Base-by-base conservation (phyloP, 2,888 invertebrate species). In the Oligia fasciuncula region DNA sequence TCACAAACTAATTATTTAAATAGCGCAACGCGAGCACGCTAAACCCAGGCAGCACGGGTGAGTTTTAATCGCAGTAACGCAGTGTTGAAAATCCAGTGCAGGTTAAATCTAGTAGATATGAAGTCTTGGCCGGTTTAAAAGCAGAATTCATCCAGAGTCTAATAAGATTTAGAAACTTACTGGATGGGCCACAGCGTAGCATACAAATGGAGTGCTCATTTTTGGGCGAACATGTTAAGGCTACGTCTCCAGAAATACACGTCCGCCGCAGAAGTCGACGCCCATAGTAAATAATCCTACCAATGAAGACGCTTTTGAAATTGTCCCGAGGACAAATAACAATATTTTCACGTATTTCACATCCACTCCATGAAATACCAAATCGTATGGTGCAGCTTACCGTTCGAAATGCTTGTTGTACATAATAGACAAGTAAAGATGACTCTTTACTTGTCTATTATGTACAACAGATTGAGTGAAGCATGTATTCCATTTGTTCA, bases 161-260 rank as follows among this genome's bases (percentile, higher is more conserved):
- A 74, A 0, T 14, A 35, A 6, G 1, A 54, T 43, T 73, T 65
- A n/a, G 13, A 40, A 81, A 65, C 40, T 8, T 23, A 23, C 17
- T 77, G 19, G 17, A 77, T 46, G 35, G 29, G 57, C 46, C 54
- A 71, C 35, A 49, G 63, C 29, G 40, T 49, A 23, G 6, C 23
- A 17, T 65, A 65, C 29, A 73, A 79, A 81, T 65, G 49, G 74
- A 66, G 81, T 60, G 57, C 49, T 57, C 11, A 72, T 49, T 9
- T 43, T 17, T 51, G 63, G 23, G 4, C 17, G 11, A 51, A 63
- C 17, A 43, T 29, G 14, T 73, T 3, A 49, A 19, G 19, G 19
- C 19, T 62, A 14, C 49, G 29, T 23, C 43, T 77, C 9, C 13
- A 23, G 35, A 63, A 49, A 76, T n/a, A 49, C 9, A 49, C 5